These are phyloP conservation scores for Telmatochromis sp. DNA, from an alignment of 2,113 vertebrate species.

Conservation along the genomic window DNA sequence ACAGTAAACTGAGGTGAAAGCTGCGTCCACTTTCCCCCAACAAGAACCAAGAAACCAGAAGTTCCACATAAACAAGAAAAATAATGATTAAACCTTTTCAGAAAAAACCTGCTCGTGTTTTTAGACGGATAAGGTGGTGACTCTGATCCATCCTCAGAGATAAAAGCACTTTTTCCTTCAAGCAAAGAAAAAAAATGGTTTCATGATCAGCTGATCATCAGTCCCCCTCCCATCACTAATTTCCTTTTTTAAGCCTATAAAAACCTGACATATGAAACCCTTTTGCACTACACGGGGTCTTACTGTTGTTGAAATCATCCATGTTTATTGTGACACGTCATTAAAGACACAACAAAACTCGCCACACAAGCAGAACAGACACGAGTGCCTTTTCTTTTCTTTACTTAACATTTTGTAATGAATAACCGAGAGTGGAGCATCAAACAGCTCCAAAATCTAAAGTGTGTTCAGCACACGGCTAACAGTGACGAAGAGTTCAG, in stretches of 20 bases:
- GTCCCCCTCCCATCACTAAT: not conserved
- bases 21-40: not conserved
- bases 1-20: not conserved
- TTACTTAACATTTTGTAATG: not conserved
- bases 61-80: not conserved
- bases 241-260: not conserved
- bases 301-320: not conserved
- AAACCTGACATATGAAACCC: accelerated
- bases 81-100: accelerated
- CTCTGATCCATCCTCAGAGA: not conserved
- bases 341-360: not conserved
- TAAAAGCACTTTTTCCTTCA: accelerated
- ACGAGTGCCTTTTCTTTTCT: not conserved
- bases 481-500: not conserved
- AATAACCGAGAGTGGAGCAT: not conserved
- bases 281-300: not conserved
- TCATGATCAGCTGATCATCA: not conserved
- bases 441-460: not conserved
- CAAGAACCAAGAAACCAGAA: accelerated
- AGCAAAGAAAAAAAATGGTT: not conserved
- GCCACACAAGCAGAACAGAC: not conserved
- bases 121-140: accelerated
- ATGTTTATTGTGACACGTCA: not conserved
- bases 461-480: not conserved
- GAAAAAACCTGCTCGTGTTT: not conserved